phyloP scores from a whole-genome alignment of 2,888 invertebrate species.

The Antitype chi region DNA sequence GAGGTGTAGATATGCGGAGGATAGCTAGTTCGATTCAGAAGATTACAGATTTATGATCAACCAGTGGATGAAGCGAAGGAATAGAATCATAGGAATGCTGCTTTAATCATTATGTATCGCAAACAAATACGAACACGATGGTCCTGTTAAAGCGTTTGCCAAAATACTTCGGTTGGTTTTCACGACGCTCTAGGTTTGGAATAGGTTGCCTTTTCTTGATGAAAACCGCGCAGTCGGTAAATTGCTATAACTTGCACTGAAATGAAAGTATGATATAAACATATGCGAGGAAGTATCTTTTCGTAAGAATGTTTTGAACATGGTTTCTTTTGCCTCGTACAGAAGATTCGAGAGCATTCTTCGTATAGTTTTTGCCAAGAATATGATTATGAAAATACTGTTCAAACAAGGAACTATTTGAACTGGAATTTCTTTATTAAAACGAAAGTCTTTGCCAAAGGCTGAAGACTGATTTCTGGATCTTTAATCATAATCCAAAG shows the following conservation, averaged over 20 bases:
- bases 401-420: slow-evolving; percentile 27
- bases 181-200: no score
- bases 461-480: not conserved
- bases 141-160: not conserved
- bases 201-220: not conserved
- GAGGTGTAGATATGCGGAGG: not conserved
- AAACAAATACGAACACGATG: not conserved
- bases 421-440: slow-evolving; percentile 44
- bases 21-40: not conserved
- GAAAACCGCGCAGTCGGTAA: slow-evolving; percentile 4
- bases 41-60: no score
- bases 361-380: slow-evolving; percentile 44
- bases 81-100: no score
- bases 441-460: not conserved
- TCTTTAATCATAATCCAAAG: not conserved
- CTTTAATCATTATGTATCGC: no score
- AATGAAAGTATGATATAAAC: not conserved
- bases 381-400: slow-evolving; percentile 36
- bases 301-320: slow-evolving; percentile 17
- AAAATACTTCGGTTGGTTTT: not conserved
- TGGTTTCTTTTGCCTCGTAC: slow-evolving; percentile 20
- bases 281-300: slow-evolving; percentile 11
- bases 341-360: slow-evolving; percentile 32
- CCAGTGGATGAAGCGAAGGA: no score
- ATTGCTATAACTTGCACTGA: not conserved